Evolutionary conservation across 2,113 vertebrate species (phyloP), one percentile per base, ranked within the genome.

Genomic region (Lasiurus borealis): DNA sequence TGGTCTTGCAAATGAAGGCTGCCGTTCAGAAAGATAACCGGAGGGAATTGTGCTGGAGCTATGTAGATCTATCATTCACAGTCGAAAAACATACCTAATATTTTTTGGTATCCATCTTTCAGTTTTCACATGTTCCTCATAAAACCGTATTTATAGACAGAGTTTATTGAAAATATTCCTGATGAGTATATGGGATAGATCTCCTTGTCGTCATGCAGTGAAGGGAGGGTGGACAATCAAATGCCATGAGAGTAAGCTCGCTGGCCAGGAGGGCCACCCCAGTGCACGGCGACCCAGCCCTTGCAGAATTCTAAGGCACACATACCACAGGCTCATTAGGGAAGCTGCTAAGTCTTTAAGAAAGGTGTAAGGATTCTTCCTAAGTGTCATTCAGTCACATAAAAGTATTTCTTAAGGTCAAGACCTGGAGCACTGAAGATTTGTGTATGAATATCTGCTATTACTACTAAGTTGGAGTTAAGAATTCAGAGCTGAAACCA

Each of bases 361-460:
- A 86, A 75, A 88, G 29, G 27, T 71, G 0, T 73, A 72, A 44
- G 64, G 16, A 27, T 95, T 91, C 76, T 72, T 78, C 15, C 23
- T n/a, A 93, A 88, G 5, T 57, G 86, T 76, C 85, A 16, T 40
- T 80, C 76, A 83, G 69, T 36, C 40, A 40, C 36, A 50, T 68
- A 81, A 83, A 77, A 18, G 4, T 2, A 23, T 57, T 62, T 73
- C 88, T 83, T 25, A 25, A 88, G 18, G 10, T 59, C 48, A 62
- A 59, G 27, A 50, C n/a, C 83, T 73, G 66, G 90, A 19, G 27
- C 25, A 48, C 64, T 52, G 44, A 31, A 72, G 7, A 19, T 82
- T 88, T 88, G 29, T 69, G 0, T 92, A 59, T 87, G 59, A 76
- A 76, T 90, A 72, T 29, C 36, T 85, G 27, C 68, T 91, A 81